phyloP scores from a whole-genome alignment of 2,113 vertebrate genomes.

The Willisornis vidua region DNA sequence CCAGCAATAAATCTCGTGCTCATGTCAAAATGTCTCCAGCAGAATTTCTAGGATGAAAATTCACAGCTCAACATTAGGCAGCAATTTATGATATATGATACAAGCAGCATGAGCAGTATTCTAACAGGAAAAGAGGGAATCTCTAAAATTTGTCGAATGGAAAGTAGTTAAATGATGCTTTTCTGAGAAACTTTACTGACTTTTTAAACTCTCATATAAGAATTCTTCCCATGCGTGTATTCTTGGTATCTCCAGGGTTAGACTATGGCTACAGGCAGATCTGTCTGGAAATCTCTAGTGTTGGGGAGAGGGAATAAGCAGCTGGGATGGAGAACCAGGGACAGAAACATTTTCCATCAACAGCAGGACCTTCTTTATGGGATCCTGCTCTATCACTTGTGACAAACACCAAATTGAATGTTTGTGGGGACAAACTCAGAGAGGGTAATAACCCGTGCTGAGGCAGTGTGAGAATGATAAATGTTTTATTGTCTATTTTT shows the following conservation, averaged over 20 bases:
- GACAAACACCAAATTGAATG: constrained; percentile 49
- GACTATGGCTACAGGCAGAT: neutral
- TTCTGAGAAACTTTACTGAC: neutral
- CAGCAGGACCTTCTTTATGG: constrained; percentile 15
- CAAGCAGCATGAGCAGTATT: neutral
- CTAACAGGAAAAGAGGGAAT: neutral
- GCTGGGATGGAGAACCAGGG: neutral
- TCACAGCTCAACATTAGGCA: constrained; percentile 16
- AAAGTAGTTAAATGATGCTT: neutral
- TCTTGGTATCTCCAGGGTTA: neutral
- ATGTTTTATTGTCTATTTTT: constrained; percentile 63
- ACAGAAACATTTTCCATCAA: constrained; percentile 4
- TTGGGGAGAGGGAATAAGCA: neutral
- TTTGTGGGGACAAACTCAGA: constrained; percentile 42
- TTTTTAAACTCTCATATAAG: neutral
- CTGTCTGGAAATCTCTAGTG: neutral
- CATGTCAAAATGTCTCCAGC: constrained; percentile 12
- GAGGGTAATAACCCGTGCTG: constrained; percentile 41
- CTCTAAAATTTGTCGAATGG: neutral
- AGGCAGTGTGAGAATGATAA: constrained; percentile 26
- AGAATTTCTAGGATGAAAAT: constrained; percentile 35
- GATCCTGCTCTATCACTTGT: constrained; percentile 41
- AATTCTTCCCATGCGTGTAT: neutral
- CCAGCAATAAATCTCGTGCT: constrained; percentile 36
- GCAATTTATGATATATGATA: constrained; percentile 17